These are phyloP conservation scores for Triops cancriformis DNA, from an alignment of 1,140 invertebrate genomes.

Conservation along the genomic window DNA sequence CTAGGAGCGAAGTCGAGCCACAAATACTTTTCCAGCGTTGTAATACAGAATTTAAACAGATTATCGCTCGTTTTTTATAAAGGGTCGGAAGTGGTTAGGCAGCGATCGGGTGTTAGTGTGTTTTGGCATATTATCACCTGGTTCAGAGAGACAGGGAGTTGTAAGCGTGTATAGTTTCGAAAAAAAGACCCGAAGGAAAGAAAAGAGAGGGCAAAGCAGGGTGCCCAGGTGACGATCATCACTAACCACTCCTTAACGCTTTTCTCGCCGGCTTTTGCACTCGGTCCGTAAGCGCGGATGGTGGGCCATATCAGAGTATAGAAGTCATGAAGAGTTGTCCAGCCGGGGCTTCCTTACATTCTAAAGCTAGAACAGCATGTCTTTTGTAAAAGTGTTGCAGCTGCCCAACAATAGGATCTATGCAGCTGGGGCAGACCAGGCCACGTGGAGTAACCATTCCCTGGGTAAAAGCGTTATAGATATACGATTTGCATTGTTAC, in stretches of 20 bases:
- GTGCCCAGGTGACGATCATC: not conserved
- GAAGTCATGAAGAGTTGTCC: not conserved
- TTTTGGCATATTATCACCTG: slow-evolving; percentile 10
- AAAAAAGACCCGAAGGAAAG: not conserved
- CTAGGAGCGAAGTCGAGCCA: too few relatives aligned
- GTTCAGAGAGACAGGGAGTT: not conserved
- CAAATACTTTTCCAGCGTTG: too few relatives aligned
- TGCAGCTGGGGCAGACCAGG: not conserved
- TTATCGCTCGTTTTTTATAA: not conserved
- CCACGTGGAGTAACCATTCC: not conserved
- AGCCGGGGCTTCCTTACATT: not conserved
- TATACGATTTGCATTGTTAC: not conserved
- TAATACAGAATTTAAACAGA: not conserved
- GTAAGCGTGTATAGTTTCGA: not conserved
- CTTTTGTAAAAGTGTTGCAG: slow-evolving; percentile 8
- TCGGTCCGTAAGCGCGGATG: not conserved
- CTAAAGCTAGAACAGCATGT: not conserved
- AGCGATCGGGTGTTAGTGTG: not conserved
- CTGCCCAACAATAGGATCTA: not conserved
- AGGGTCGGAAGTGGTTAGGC: not conserved
- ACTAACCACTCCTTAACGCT: not conserved
- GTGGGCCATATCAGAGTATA: not conserved
- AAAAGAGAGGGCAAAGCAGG: too few relatives aligned
- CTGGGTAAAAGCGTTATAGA: not conserved
- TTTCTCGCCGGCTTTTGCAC: not conserved